These are phyloP conservation scores for Sialis lutaria DNA, from an alignment of 2,888 invertebrate genomes.

Conservation along the genomic window DNA sequence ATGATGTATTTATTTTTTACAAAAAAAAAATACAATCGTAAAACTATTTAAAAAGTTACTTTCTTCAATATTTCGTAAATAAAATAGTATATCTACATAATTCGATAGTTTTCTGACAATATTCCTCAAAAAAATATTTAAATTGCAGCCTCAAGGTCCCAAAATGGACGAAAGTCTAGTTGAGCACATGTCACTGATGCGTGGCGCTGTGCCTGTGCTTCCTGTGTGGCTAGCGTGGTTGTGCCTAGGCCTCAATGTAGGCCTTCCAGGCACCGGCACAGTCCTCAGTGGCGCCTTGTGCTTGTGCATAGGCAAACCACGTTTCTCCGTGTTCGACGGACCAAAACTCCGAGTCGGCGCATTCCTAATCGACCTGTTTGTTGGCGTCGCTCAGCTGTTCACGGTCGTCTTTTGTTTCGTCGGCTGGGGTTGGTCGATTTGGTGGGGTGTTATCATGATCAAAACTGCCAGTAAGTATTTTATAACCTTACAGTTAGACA, in stretches of 20 bases:
- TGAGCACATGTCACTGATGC: constrained; percentile 73
- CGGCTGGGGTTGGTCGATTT: constrained; percentile 97
- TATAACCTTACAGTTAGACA: constrained; percentile 1
- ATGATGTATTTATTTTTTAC: too few species aligned
- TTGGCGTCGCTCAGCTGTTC: constrained; percentile 79
- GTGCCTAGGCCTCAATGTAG: constrained; percentile 66
- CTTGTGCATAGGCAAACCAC: constrained; percentile 73
- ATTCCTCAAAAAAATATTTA: too few species aligned
- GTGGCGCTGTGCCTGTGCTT: constrained; percentile 81
- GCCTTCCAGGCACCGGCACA: constrained; percentile 75
- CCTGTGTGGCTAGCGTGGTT: constrained; percentile 75
- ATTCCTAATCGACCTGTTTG: constrained; percentile 68
- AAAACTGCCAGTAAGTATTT: constrained; percentile 65
- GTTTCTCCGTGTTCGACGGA: constrained; percentile 68
- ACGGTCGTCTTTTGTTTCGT: constrained; percentile 88
- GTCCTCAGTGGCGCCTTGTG: constrained; percentile 78
- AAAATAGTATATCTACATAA: too few species aligned
- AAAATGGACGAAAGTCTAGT: constrained; percentile 63
- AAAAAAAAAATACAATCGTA: too few species aligned
- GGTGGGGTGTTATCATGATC: constrained; percentile 92
- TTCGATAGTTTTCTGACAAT: too few species aligned
- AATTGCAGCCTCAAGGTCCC: constrained; percentile 24
- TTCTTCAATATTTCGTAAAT: too few species aligned
- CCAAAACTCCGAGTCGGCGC: constrained; percentile 60
- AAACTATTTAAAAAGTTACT: too few species aligned